Base-by-base conservation (phyloP, 2,888 invertebrate species). In the Vandiemenella viatica region DNA sequence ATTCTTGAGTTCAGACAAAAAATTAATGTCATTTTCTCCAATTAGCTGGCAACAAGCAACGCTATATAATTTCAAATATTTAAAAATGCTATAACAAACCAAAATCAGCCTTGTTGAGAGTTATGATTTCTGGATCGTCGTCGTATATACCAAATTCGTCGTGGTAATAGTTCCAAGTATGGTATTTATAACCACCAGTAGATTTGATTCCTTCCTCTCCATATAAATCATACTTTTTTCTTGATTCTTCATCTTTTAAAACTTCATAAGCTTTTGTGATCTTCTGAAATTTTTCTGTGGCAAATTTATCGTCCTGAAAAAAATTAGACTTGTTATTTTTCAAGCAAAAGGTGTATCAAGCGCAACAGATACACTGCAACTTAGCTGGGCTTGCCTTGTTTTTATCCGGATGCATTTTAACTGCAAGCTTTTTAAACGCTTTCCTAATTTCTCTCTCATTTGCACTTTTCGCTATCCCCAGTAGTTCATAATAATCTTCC, bases 261-360 rank as follows among this genome's bases (percentile, higher is more conserved):
- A 84, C 80, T 66, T 91, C 90, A 68, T 91, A 91, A 0, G 89
- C 90, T 61, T 80, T 76, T 44, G 83, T 85, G 43, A 90, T 73
- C 67, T 78, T 77, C 20, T 89, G 65, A 63, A 91, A 91, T 55
- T 76, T 80, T 41, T 78, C 77, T 63, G 86, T 83, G 7, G 83
- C 80, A 46, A 79, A 70, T 49, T 75, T 73, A 65, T 82, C 78
- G 63, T 81, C 79, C 87, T 88, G 60, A 26, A 67, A 61, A 38
- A 17, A 43, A 23, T 10, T n/a, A 48, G 15, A 21, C 20, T n/a
- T 3, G 10, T 2, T 21, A 22, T 18, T 20, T 15, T n/a, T 13
- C 10, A 19, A 19, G 2, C 5, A 4, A 4, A 32, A 32, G n/a
- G 3, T 13, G 16, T n/a, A 4, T n/a, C 18, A 40, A n/a, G n/a